Base-by-base conservation (phyloP, 2,797 vertebrate species). In the Amblyopsis hoosieri region DNA sequence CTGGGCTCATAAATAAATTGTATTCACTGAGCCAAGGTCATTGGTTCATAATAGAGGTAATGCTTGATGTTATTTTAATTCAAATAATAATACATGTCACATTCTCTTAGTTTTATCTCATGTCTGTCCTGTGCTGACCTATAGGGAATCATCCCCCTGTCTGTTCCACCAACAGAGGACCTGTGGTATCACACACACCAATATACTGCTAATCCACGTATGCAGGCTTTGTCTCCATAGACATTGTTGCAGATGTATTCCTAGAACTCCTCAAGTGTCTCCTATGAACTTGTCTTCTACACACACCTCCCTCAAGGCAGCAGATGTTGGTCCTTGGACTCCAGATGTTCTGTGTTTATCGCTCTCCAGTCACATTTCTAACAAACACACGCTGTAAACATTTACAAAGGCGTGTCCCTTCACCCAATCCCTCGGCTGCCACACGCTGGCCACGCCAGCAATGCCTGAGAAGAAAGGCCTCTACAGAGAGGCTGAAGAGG, bases 361-460 rank as follows among this genome's bases (percentile, higher is more conserved):
- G 13, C 69, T 78, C 70, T 75, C 55, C 56, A 37, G 61, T 75
- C 64, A 73, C 64, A 64, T 81, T 71, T 77, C 64, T 54, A 51
- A 64, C 74, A 80, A 81, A 75, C 74, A 68, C 65, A 81, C 59
- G 78, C 74, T 33, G 74, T 85, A 89, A 91, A 90, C 82, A 87
- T 84, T 86, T 79, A 76, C 61, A 79, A 75, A 78, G 79, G 75
- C 52, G 57, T 76, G 64, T 73, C 73, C 56, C 23, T 10, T 31
- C 9, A 1, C 13, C 13, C 37, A 54, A 60, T n/a, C 69, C 56
- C 12, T 59, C 60, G 46, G 50, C 65, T 64, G 70, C 56, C 61
- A 68, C 54, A 10, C 23, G 2, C 57, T 60, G 23, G 52, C 8
- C 45, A 5, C 73, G 19, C 62, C 50, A 11, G 54, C 67, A 33